Percentiles rank a stretch among this genome's conserved stretches.
Evolutionary conservation across 2,113 vertebrate genomes (phyloP).

Genomic region (Cyanoliseus patagonus): DNA sequence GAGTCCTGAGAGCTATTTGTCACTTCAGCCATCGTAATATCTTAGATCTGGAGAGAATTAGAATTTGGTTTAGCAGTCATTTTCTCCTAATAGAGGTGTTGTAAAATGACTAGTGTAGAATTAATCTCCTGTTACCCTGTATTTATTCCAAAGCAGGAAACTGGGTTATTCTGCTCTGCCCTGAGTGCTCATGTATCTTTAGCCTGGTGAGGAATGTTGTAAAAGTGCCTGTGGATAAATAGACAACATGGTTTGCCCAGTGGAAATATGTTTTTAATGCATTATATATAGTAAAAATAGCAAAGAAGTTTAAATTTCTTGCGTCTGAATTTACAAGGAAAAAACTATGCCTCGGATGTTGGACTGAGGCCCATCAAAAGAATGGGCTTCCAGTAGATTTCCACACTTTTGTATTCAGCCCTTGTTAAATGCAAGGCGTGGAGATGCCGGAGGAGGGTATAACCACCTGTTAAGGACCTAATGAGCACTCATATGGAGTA

Average conservation of each 20-base stretch:
- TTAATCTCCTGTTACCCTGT: not conserved
- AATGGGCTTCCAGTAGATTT: not conserved
- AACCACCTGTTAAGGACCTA: not conserved
- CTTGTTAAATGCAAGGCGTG: not conserved
- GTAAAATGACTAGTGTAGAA: not conserved
- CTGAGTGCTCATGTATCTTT: not conserved
- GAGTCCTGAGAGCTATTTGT: not conserved
- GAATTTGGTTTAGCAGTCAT: not conserved
- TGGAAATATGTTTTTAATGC: not conserved
- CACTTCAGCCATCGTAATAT: not conserved
- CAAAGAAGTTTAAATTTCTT: not conserved
- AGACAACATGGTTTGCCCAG: not conserved
- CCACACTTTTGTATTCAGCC: not conserved
- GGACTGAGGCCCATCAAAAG: not conserved
- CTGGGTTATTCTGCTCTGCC: not conserved
- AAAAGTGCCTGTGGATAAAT: not conserved
- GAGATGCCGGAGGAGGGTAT: not conserved
- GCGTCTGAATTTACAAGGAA: not conserved
- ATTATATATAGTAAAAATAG: not conserved
- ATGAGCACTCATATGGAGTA: not conserved
- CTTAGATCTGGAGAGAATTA: not conserved
- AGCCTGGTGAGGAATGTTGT: not conserved
- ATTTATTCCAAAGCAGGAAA: not conserved
- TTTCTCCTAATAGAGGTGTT: not conserved
- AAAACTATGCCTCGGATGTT: rapidly evolving